Conservation (phyloP, 1,140 invertebrate species). For the Pseudomyrmex gracilis region DNA sequence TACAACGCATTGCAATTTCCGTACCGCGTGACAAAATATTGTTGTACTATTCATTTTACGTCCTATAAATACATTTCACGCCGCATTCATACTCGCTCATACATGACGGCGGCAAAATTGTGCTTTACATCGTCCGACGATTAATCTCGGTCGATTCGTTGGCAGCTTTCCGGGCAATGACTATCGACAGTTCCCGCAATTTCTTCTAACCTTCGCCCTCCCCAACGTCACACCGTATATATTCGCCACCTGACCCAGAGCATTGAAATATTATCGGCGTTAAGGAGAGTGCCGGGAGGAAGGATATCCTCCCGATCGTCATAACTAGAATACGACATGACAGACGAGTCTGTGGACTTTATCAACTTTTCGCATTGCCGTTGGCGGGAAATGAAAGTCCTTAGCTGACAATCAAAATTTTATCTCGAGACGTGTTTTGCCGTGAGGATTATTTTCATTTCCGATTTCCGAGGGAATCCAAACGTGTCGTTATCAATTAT, state of each 20-base stretch:
- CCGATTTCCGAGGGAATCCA: background rate
- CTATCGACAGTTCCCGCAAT: conserved; percentile 56
- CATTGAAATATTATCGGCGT: conserved; percentile 60
- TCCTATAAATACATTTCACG: conserved; percentile 5
- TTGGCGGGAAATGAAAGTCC: conserved; percentile 26
- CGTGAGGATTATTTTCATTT: background rate
- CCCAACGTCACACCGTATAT: background rate
- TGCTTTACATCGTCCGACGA: conserved; percentile 26
- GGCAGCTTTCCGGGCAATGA: conserved; percentile 50
- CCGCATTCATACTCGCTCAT: background rate
- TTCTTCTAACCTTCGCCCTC: conserved; percentile 32
- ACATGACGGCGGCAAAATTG: conserved; percentile 6
- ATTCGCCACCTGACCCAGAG: conserved; percentile 19
- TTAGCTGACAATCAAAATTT: conserved; percentile 32
- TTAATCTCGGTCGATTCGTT: conserved; percentile 53
- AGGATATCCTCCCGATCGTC: conserved; percentile 50
- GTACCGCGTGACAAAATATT: background rate
- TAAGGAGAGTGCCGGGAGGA: conserved; percentile 36
- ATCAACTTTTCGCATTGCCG: conserved; percentile 42
- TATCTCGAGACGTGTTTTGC: background rate
- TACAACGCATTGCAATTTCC: background rate
- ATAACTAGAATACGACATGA: conserved; percentile 50
- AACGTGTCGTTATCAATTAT: conserved; percentile 1
- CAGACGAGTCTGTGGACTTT: conserved; percentile 42
- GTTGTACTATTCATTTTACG: background rate